A percentile compares a stretch with the other conserved stretches of the same genome.
Conservation (phyloP, 2,888 invertebrate genomes). For the Danaus chrysippus region DNA sequence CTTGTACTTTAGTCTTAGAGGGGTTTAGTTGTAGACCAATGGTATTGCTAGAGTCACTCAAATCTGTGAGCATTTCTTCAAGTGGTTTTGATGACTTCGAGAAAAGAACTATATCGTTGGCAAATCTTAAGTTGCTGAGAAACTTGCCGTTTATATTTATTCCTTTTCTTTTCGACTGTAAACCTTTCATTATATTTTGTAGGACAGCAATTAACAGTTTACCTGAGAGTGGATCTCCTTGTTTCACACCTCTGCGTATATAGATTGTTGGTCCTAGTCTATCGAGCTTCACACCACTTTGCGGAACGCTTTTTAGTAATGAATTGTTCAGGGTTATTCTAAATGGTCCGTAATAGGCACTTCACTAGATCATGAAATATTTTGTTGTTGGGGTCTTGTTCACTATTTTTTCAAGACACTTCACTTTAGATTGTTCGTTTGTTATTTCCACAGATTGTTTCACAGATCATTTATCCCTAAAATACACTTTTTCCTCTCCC, state of each 20-base stretch:
- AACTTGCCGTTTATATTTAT: constrained; percentile 16
- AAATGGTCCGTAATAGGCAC: too few species aligned
- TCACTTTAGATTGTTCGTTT: too few species aligned
- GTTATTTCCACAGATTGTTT: too few species aligned
- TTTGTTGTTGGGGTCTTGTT: too few species aligned
- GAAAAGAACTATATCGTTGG: constrained; percentile 21
- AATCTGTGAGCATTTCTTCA: constrained; percentile 6
- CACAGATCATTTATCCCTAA: too few species aligned
- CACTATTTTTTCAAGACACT: too few species aligned
- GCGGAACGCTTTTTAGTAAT: too few species aligned
- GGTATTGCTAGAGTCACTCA: constrained; percentile 8
- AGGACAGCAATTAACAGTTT: constrained; percentile 8
- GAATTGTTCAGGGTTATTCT: too few species aligned
- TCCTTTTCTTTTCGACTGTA: constrained; percentile 17
- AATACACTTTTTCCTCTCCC: constrained; percentile 11
- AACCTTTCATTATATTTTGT: constrained; percentile 3
- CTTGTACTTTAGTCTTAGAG: constrained; percentile 8
- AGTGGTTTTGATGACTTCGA: constrained; percentile 2
- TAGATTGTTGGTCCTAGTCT: constrained; percentile 8
- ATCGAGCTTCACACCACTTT: not conserved
- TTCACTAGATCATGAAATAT: too few species aligned
- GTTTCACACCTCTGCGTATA: constrained; percentile 8
- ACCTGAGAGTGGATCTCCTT: constrained; percentile 11
- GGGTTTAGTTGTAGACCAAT: constrained; percentile 7
- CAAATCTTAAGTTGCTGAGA: constrained; percentile 19